A percentile compares a stretch with the other conserved stretches of the same genome.
These are phyloP conservation scores for Endomychus coccineus DNA, from an alignment of 2,888 invertebrate species.

Conservation along the genomic window DNA sequence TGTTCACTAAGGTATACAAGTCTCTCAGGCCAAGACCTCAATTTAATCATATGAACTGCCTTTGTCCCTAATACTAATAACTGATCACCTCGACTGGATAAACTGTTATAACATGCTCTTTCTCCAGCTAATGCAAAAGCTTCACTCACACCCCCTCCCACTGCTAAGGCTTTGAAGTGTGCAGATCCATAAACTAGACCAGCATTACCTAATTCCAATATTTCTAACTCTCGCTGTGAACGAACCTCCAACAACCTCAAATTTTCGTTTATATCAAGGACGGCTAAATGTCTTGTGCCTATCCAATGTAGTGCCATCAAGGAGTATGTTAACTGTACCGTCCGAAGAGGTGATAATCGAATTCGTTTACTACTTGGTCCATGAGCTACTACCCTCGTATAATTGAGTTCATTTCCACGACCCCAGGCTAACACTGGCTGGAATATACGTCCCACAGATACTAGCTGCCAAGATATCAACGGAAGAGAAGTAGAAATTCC, in stretches of 20 bases:
- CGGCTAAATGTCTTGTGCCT: constrained; percentile 73
- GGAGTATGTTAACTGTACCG: constrained; percentile 64
- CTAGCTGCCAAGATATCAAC: constrained; percentile 87
- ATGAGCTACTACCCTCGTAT: constrained; percentile 63
- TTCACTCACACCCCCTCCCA: constrained; percentile 86
- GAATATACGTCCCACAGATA: constrained; percentile 67
- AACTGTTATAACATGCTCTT: constrained; percentile 67
- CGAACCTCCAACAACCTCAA: constrained; percentile 85
- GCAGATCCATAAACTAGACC: constrained; percentile 81
- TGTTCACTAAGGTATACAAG: constrained; percentile 55
- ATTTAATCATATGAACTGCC: constrained; percentile 52
- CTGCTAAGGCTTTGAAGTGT: constrained; percentile 85
- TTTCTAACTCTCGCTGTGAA: constrained; percentile 77
- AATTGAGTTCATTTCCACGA: constrained; percentile 74
- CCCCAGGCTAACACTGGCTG: constrained; percentile 85
- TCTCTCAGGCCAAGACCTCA: constrained; percentile 61
- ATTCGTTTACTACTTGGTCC: constrained; percentile 49
- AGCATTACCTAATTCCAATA: constrained; percentile 71
- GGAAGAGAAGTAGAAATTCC: constrained; percentile 72
- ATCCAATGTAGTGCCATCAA: constrained; percentile 74
- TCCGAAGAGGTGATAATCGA: constrained; percentile 56
- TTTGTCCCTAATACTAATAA: constrained; percentile 61
- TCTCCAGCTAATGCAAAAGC: constrained; percentile 66
- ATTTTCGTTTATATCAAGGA: constrained; percentile 79
- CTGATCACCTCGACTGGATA: constrained; percentile 61